A percentile compares a stretch with the other conserved stretches of the same genome.
These are phyloP conservation scores for Sus scrofa DNA, from an alignment of 2,113 vertebrate species.

Conservation along the genomic window DNA sequence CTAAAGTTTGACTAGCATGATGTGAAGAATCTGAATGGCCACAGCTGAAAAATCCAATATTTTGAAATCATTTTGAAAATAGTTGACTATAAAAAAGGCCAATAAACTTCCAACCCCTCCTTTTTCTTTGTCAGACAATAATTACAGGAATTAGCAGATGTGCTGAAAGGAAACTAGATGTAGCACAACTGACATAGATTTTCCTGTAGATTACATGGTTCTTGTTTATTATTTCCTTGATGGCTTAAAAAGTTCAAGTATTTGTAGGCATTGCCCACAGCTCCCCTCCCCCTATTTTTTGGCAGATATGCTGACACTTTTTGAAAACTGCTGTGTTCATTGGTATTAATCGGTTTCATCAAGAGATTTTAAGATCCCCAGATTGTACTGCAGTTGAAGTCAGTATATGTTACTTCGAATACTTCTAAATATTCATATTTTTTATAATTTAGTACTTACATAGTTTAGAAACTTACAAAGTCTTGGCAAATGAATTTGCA, in stretches of 20 bases:
- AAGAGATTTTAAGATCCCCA: not conserved
- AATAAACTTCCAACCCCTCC: not conserved
- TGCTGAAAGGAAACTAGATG: not conserved
- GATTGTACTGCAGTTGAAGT: not conserved
- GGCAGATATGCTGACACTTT: not conserved
- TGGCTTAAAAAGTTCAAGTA: not conserved
- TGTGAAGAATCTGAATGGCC: not conserved
- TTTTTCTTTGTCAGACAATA: not conserved
- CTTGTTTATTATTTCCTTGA: not conserved
- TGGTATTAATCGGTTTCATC: slow-evolving; percentile 37
- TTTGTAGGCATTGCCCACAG: not conserved
- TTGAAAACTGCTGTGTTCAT: not conserved
- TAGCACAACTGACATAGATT: not conserved
- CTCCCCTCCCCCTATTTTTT: not conserved
- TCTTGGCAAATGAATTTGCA: slow-evolving; percentile 41
- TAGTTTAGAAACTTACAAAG: slow-evolving; percentile 68
- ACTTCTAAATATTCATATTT: slow-evolving; percentile 33
- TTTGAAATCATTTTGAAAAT: slow-evolving; percentile 71
- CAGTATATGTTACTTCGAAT: slow-evolving; percentile 31
- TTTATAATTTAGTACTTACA: not conserved
- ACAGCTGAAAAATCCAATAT: slow-evolving; percentile 33
- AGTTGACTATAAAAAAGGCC: not conserved
- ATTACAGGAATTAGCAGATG: not conserved
- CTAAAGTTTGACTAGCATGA: slow-evolving; percentile 35
- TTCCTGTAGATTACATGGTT: not conserved